These are phyloP conservation scores for Fragum whitleyi DNA, from an alignment of 2,888 invertebrate genomes.

Conservation along the genomic window DNA sequence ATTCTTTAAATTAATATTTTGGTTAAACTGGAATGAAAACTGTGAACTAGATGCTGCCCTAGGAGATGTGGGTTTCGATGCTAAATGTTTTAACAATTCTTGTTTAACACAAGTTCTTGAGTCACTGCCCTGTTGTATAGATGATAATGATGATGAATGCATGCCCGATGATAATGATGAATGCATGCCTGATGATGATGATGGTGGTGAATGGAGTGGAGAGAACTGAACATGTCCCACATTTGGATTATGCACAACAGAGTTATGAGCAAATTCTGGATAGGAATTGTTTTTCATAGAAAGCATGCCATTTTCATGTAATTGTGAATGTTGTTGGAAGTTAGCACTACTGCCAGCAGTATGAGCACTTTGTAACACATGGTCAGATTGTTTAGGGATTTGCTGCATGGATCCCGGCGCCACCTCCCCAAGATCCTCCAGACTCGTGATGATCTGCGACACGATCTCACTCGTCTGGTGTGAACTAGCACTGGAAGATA, in stretches of 20 bases:
- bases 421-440: conserved; percentile 59
- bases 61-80: conserved; percentile 68
- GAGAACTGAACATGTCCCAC: conserved; percentile 24
- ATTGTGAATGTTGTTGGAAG: conserved; percentile 35
- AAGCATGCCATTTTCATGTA: conserved; percentile 43
- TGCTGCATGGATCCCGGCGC: conserved; percentile 61
- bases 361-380: conserved; percentile 29
- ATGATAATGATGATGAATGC: conserved; percentile 25
- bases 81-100: conserved; percentile 59
- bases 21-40: conserved; percentile 65
- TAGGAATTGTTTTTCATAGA: conserved; percentile 37
- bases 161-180: conserved; percentile 5
- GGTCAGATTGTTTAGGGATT: conserved; percentile 40
- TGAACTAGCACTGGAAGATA: neutral
- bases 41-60: conserved; percentile 64
- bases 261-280: conserved; percentile 60
- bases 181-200: conserved; percentile 10
- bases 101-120: conserved; percentile 61
- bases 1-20: conserved; percentile 41
- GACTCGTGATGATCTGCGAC: conserved; percentile 60
- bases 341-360: conserved; percentile 23
- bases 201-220: conserved; percentile 3
- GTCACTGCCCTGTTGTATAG: conserved; percentile 30
- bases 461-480: conserved; percentile 59
- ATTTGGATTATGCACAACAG: conserved; percentile 49